Base-by-base conservation (phyloP, 2,797 vertebrate genomes). In the Botia kubotai region DNA sequence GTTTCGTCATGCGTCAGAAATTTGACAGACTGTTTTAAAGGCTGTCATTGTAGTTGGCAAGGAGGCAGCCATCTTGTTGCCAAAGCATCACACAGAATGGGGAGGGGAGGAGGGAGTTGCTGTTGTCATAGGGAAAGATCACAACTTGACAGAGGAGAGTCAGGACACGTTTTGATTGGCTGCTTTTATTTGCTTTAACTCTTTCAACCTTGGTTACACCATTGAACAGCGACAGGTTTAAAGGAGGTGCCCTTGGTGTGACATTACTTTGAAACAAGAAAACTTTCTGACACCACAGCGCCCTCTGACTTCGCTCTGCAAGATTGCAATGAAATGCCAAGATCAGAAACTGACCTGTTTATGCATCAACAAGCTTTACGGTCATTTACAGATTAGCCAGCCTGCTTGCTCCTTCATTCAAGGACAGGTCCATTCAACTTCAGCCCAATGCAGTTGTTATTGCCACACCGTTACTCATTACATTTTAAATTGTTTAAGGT, bases 61-160 rank as follows among this genome's bases (percentile, higher is more conserved):
- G 50, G 58, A 76, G 82, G 77, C 67, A 75, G 77, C 85, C 85
- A 87, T 87, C 85, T 87, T 88, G 83, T 66, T 86, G 84, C 72
- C 83, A 82, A 85, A 86, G 75, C 87, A 87, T 88, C 84, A 86
- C 79, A 85, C 80, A 67, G 46, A 81, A 73, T 63, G 36, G 70
- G 50, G 39, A 3, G 29, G 52, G 68, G 63, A 78, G 39, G 2
- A 19, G 52, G 68, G 63, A 78, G 81, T 53, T 33, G 17, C 53
- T 10, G 79, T 85, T 82, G 76, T 75, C 83, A 85, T 82, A 79
- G 79, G 50, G 66, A 84, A 67, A 57, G 75, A 81, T 83, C 77
- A 77, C 69, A 77, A 77, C 77, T 70, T 81, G 8, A 72, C 60
- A 79, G 79, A 83, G 72, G 71, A 82, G 62, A 67, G 72, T 39